Conservation (phyloP, 2,888 invertebrate species). For the Timema podura region DNA sequence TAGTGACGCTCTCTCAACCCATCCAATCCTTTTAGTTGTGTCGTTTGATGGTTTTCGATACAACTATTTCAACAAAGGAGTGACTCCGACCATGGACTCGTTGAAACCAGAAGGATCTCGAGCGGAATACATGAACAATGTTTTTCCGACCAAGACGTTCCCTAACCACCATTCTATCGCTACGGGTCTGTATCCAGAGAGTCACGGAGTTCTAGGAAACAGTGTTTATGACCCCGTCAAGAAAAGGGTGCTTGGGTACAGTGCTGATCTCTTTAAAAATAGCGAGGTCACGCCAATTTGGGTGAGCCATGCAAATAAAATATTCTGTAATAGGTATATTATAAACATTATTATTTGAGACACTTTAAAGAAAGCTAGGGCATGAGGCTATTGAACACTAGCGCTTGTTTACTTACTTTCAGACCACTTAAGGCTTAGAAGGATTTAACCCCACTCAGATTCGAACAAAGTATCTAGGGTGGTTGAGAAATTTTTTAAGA, state of each 20-base stretch:
- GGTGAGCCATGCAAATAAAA: slow-evolving; percentile 46
- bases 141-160: slow-evolving; percentile 68
- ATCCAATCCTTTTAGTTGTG: too few species aligned
- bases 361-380: too few species aligned
- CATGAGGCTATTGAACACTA: too few species aligned
- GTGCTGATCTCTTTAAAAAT: slow-evolving; percentile 52
- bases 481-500: too few species aligned
- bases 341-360: too few species aligned
- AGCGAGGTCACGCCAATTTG: slow-evolving; percentile 55
- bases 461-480: too few species aligned
- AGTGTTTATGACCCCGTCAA: slow-evolving; percentile 51
- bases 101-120: slow-evolving; percentile 54
- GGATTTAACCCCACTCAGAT: too few species aligned
- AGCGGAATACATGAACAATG: slow-evolving; percentile 55
- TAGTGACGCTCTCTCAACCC: too few species aligned
- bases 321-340: too few species aligned
- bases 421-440: too few species aligned
- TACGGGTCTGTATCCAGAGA: slow-evolving; percentile 64
- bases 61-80: slow-evolving; percentile 57
- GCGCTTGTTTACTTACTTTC: too few species aligned
- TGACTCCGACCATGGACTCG: slow-evolving; percentile 55
- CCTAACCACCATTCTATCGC: slow-evolving; percentile 71
- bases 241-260: slow-evolving; percentile 34
- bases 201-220: slow-evolving; percentile 66
- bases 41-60: slow-evolving; percentile 69